phyloP scores from a whole-genome alignment of 2,888 invertebrate genomes.

The Cryptophagus acutangulus region DNA sequence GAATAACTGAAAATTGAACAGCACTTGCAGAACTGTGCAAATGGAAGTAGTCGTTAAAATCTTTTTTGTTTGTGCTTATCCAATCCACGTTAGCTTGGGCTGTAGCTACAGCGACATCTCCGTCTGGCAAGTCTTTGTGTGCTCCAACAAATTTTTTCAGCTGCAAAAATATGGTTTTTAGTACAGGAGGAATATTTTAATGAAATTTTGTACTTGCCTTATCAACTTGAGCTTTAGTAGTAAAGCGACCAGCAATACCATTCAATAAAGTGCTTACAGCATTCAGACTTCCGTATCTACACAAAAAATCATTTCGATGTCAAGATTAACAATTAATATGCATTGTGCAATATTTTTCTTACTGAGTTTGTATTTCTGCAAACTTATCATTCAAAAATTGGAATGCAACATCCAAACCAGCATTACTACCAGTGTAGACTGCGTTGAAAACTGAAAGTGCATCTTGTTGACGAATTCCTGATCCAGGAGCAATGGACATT shows the following conservation, averaged over 20 bases:
- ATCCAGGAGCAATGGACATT: constrained; percentile 24
- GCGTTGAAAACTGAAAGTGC: constrained; percentile 46
- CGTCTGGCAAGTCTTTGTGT: constrained; percentile 7
- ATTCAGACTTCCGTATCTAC: constrained; percentile 23
- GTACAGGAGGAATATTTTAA: not conserved
- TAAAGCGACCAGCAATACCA: constrained; percentile 24
- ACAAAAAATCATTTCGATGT: constrained; percentile 1
- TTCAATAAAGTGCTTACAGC: constrained; percentile 20
- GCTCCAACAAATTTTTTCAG: not conserved
- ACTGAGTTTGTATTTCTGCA: constrained; percentile 37
- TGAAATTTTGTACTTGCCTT: constrained; percentile 11
- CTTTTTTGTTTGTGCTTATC: not conserved
- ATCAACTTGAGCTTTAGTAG: constrained; percentile 18
- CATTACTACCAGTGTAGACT: constrained; percentile 52
- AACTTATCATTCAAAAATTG: constrained; percentile 50
- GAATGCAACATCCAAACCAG: constrained; percentile 51
- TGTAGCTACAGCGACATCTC: constrained; percentile 1
- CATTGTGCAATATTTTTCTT: not conserved
- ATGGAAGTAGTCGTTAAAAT: not conserved
- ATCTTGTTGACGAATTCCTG: constrained; percentile 50
- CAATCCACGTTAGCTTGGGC: constrained; percentile 1
- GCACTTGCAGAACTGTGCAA: not conserved
- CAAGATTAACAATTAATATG: too few relatives aligned
- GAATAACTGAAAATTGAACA: too few relatives aligned
- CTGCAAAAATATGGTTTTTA: not conserved